Conservation (phyloP, 2,113 vertebrate species). For the Mormyrus iriodes region DNA sequence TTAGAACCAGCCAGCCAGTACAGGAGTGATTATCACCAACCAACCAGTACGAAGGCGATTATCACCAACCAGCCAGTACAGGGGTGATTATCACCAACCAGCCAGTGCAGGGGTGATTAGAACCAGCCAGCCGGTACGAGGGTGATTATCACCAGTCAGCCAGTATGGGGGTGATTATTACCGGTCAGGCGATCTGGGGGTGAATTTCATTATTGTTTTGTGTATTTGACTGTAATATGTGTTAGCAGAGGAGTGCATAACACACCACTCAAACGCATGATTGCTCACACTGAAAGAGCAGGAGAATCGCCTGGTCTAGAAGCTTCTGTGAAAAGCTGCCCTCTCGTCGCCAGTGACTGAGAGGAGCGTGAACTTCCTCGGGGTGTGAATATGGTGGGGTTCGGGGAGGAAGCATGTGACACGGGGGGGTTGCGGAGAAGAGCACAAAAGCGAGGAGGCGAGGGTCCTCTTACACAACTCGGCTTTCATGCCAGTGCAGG, state of each 20-base stretch:
- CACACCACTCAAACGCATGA: not conserved
- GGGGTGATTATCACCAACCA: not conserved
- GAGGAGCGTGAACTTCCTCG: not conserved
- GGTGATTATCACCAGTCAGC: not conserved
- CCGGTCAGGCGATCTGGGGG: not conserved
- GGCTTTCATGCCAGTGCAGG: conserved; percentile 87
- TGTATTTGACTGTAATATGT: not conserved
- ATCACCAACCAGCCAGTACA: not conserved
- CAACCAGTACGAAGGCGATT: not conserved
- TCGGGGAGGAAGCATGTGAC: conserved; percentile 38
- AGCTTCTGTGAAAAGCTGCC: not conserved
- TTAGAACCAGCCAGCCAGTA: not conserved
- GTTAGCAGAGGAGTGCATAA: not conserved
- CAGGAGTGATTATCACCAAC: not conserved
- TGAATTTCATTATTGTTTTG: not conserved
- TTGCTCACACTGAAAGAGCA: not conserved
- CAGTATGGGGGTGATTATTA: not conserved
- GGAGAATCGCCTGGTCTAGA: not conserved
- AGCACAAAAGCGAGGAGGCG: conserved; percentile 69
- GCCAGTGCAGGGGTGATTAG: not conserved
- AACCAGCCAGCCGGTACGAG: not conserved
- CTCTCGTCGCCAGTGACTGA: not conserved
- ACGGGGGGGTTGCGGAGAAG: conserved; percentile 63
- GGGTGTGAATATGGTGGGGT: conserved; percentile 22
- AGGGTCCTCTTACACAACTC: conserved; percentile 87